These are phyloP conservation scores for Carpatolechia fugitivella DNA, from an alignment of 2,888 invertebrate species.

Conservation along the genomic window DNA sequence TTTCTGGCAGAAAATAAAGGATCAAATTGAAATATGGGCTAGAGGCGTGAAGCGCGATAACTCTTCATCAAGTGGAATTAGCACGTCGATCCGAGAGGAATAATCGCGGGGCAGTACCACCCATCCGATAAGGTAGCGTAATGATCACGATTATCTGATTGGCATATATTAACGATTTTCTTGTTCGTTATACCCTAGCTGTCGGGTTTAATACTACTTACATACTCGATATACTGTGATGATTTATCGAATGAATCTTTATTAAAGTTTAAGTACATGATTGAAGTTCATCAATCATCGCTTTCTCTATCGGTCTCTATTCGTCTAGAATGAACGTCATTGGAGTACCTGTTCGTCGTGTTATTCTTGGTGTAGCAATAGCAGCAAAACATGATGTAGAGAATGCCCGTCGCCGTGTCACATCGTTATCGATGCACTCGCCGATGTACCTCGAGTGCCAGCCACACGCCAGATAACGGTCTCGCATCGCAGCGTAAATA, in stretches of 20 bases:
- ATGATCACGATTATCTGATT: slow-evolving; percentile 34
- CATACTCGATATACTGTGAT: slow-evolving; percentile 28
- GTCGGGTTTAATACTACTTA: slow-evolving; percentile 29
- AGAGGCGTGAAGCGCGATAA: slow-evolving; percentile 32
- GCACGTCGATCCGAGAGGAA: slow-evolving; percentile 24
- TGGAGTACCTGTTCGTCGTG: slow-evolving; percentile 12
- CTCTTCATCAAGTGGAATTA: slow-evolving; percentile 36
- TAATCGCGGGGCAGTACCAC: slow-evolving; percentile 25
- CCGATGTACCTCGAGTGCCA: slow-evolving; percentile 46
- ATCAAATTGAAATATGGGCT: slow-evolving; percentile 27
- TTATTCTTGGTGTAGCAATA: slow-evolving; percentile 18
- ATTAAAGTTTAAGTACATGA: slow-evolving; percentile 38
- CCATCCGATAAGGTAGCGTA: slow-evolving; percentile 24
- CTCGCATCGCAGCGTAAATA: slow-evolving; percentile 50
- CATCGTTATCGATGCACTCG: slow-evolving; percentile 53
- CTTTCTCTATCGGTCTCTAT: slow-evolving; percentile 30
- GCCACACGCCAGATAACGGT: slow-evolving; percentile 61
- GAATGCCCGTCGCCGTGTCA: slow-evolving; percentile 27
- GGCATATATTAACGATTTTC: slow-evolving; percentile 22
- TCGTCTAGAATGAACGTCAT: slow-evolving; percentile 15
- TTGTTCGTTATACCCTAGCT: slow-evolving; percentile 33
- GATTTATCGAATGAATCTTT: slow-evolving; percentile 50
- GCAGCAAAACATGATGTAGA: slow-evolving; percentile 12
- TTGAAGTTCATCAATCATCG: slow-evolving; percentile 41
- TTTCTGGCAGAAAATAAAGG: slow-evolving; percentile 36